These are phyloP conservation scores for Plagiodera versicolora DNA, from an alignment of 2,888 invertebrate species.

Conservation along the genomic window DNA sequence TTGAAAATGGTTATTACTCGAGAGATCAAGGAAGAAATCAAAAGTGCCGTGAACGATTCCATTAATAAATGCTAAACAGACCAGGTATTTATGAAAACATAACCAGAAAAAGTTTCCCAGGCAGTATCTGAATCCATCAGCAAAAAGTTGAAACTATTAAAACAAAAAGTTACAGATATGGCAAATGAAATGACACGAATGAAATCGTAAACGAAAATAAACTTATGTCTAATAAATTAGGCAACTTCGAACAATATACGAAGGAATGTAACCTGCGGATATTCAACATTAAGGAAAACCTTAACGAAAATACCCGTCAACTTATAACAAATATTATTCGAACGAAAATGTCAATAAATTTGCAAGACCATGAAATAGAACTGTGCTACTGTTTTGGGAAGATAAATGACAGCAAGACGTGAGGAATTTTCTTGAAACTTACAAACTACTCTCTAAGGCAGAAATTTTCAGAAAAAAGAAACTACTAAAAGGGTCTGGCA, in stretches of 20 bases:
- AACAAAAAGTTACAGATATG: not conserved
- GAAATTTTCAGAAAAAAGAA: conserved; percentile 3
- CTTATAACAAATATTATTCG: not conserved
- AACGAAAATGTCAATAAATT: conserved; percentile 3
- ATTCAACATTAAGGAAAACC: conserved; percentile 3
- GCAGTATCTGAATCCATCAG: not conserved
- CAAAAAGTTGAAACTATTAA: not conserved
- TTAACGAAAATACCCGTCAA: conserved; percentile 2
- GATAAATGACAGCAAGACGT: conserved; percentile 53
- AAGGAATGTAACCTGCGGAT: conserved; percentile 7
- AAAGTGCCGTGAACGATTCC: not conserved
- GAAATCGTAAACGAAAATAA: conserved; percentile 1
- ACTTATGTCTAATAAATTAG: conserved; percentile 47
- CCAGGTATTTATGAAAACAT: not conserved
- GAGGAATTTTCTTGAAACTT: conserved; percentile 6
- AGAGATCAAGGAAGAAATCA: not conserved
- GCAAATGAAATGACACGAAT: not conserved
- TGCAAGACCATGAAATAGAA: conserved; percentile 2
- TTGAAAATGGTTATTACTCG: not conserved
- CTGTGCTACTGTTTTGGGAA: conserved; percentile 67
- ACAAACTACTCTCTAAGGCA: not conserved
- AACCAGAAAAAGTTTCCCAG: not conserved
- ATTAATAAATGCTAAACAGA: not conserved
- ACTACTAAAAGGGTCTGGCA: not conserved
- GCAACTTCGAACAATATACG: not conserved